Percentiles rank a stretch among this genome's conserved stretches.
Evolutionary conservation across 2,113 vertebrate genomes (phyloP).

Genomic region (Ciconia stormi): DNA sequence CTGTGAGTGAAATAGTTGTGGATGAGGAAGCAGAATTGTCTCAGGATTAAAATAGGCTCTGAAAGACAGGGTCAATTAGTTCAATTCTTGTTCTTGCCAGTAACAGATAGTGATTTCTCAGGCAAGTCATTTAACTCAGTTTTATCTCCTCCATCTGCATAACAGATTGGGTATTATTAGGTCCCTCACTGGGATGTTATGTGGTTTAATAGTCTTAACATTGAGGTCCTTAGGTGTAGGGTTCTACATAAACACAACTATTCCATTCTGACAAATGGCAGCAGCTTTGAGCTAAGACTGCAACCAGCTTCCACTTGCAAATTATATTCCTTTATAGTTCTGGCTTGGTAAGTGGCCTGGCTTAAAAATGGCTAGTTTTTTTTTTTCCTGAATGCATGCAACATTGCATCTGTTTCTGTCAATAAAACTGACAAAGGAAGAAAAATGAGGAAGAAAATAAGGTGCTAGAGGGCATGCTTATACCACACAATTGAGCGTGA

Average conservation of each 20-base stretch:
- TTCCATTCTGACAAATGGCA: slow-evolving; percentile 1
- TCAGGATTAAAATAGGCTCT: not conserved
- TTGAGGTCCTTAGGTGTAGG: not conserved
- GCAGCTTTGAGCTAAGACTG: not conserved
- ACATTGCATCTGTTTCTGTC: not conserved
- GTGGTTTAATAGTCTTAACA: not conserved
- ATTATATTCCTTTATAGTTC: not conserved
- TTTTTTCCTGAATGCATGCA: not conserved
- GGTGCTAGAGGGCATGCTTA: not conserved
- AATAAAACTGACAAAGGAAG: not conserved
- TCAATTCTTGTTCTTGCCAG: not conserved
- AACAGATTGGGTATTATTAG: slow-evolving; percentile 36
- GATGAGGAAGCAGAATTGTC: not conserved
- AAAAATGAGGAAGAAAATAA: not conserved
- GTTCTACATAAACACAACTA: slow-evolving; percentile 1
- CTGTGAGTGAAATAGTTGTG: not conserved
- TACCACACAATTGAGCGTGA: not conserved
- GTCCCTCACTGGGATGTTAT: not conserved
- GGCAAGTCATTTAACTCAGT: slow-evolving; percentile 23
- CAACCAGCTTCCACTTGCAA: not conserved
- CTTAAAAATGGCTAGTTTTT: not conserved
- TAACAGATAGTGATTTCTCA: slow-evolving; percentile 21
- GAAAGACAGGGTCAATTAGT: slow-evolving; percentile 13
- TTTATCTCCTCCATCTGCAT: slow-evolving; percentile 39
- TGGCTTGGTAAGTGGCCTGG: not conserved